Percentiles rank a stretch among this genome's conserved stretches.
Evolutionary conservation across 2,113 vertebrate species (phyloP).

Genomic region (Corydoras sp.): DNA sequence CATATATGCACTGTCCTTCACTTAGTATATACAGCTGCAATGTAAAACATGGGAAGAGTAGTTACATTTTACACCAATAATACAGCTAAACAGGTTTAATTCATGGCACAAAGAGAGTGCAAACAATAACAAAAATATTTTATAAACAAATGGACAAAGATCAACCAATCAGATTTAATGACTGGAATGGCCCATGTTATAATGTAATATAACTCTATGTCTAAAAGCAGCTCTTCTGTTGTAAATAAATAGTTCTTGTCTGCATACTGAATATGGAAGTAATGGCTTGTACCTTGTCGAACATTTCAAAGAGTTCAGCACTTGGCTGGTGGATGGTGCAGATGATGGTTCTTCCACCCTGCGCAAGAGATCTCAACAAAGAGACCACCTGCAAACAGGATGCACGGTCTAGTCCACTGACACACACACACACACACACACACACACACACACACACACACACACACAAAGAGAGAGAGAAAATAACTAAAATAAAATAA

Average conservation of each 20-base stretch:
- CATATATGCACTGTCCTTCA: constrained; percentile 98
- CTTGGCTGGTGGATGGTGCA: constrained; percentile 99
- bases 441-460: neutral
- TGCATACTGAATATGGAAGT: neutral
- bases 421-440: constrained; percentile 4
- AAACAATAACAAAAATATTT: no score
- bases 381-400: constrained; percentile 98
- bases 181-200: no score
- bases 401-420: constrained; percentile 89
- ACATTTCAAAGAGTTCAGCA: constrained; percentile 98
- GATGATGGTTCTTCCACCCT: constrained; percentile 93
- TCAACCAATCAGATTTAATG: no score
- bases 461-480: neutral
- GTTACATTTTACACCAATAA: neutral
- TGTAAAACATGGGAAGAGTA: constrained; percentile 7
- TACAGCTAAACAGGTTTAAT: neutral
- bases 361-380: constrained; percentile 90
- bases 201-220: no score
- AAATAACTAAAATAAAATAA: no score
- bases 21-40: constrained; percentile 94
- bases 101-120: neutral
- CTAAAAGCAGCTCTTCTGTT: neutral
- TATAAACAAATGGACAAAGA: no score
- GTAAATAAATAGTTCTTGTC: neutral
- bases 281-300: constrained; percentile 81